Evolutionary conservation across 2,888 invertebrate genomes (phyloP).

Genomic region (Balanococcus diminutus): DNA sequence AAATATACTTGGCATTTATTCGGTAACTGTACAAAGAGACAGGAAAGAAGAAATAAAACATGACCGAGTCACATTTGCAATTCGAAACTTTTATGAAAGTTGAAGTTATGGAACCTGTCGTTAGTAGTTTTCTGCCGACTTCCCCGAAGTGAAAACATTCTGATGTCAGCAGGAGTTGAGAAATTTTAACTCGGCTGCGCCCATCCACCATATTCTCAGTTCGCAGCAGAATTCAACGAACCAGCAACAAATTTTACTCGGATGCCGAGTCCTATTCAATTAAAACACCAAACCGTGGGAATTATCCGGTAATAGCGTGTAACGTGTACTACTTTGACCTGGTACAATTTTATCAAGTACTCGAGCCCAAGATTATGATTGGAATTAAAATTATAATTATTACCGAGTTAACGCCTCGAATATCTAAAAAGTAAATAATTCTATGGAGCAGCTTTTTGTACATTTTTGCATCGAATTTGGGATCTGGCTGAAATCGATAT

Average conservation of each 20-base stretch:
- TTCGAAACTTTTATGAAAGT: conserved; percentile 40
- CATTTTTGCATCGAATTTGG: not conserved
- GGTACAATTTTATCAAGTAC: not conserved
- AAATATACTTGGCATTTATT: conserved; percentile 25
- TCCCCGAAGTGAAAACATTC: conserved; percentile 26
- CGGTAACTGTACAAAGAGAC: conserved; percentile 13
- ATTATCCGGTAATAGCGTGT: not conserved
- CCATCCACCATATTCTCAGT: not conserved
- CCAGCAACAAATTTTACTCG: not conserved
- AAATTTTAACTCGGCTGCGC: not conserved
- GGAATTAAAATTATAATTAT: not conserved
- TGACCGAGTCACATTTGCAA: conserved; percentile 37
- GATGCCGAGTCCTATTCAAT: conserved; percentile 9
- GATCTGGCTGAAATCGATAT: not conserved
- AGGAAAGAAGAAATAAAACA: conserved; percentile 38
- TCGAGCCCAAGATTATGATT: not conserved
- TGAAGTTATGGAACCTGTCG: conserved; percentile 17
- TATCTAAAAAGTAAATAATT: not conserved
- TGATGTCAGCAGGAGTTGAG: not conserved
- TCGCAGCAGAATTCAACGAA: conserved; percentile 1
- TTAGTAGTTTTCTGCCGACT: conserved; percentile 14
- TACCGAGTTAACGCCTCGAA: too few relatives aligned
- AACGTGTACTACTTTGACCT: not conserved
- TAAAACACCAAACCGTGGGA: not conserved
- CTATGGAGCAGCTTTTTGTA: not conserved